A percentile compares a stretch with the other conserved stretches of the same genome.
Evolutionary conservation across 2,113 vertebrate species (phyloP).

Genomic region (Manacus vitellinus): DNA sequence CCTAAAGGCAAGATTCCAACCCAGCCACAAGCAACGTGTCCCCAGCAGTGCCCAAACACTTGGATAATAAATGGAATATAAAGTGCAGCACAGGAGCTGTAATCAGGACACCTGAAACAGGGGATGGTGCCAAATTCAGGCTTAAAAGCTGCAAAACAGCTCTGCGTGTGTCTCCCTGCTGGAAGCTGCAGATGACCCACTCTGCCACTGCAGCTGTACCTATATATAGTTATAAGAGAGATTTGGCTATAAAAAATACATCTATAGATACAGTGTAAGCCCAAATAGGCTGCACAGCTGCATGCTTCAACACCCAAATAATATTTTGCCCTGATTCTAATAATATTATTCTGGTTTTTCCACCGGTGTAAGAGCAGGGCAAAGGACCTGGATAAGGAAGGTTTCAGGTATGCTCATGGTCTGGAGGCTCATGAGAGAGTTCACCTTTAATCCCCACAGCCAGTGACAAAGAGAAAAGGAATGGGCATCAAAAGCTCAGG

Average conservation of each 20-base stretch:
- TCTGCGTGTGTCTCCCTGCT: background rate
- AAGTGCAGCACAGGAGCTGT: background rate
- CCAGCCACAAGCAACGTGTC: accelerated
- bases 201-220: background rate
- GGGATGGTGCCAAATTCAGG: background rate
- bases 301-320: background rate
- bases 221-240: background rate
- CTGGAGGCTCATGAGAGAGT: background rate
- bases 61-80: background rate
- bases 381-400: accelerated
- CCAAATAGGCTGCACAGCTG: background rate
- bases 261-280: background rate
- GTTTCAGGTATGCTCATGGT: background rate
- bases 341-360: background rate
- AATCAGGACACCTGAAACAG: background rate
- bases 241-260: background rate
- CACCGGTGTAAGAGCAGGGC: accelerated
- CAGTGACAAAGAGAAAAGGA: background rate
- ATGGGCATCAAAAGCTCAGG: background rate
- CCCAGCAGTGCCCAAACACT: background rate
- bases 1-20: background rate
- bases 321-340: background rate
- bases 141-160: background rate
- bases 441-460: background rate
- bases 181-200: background rate